Conservation (phyloP, 2,797 vertebrate genomes). For the Anguilla obscura region DNA sequence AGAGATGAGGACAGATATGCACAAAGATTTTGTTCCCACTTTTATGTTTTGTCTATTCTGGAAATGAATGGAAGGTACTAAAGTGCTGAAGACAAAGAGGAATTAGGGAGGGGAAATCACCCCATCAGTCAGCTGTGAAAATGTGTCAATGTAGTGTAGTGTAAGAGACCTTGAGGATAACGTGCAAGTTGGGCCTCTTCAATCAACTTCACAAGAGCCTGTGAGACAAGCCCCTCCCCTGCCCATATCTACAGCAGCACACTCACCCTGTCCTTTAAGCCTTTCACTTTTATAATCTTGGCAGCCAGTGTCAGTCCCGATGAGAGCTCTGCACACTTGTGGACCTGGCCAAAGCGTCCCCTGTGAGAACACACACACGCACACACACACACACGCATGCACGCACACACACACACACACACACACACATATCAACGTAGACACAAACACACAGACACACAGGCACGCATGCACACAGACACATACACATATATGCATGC, state of each 20-base stretch:
- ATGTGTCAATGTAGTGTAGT: not conserved
- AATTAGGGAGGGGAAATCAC: not conserved
- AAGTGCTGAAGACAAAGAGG: not conserved
- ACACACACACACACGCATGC: not conserved
- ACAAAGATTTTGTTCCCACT: not conserved
- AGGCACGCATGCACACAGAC: not conserved
- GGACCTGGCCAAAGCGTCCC: constrained; percentile 86
- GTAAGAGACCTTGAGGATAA: accelerated
- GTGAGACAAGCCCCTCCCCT: not conserved
- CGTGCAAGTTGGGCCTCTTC: not conserved
- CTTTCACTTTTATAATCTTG: constrained; percentile 87
- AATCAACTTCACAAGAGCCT: constrained; percentile 39
- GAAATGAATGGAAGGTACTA: not conserved
- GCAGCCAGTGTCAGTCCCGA: constrained; percentile 81
- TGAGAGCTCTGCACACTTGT: constrained; percentile 79
- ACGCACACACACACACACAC: not conserved
- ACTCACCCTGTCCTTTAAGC: constrained; percentile 79
- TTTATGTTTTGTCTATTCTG: not conserved
- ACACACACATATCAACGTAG: not conserved
- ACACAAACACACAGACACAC: not conserved
- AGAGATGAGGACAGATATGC: not conserved
- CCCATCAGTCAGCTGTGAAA: constrained; percentile 4
- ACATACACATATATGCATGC: not conserved
- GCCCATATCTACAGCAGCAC: not conserved
- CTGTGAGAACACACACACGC: constrained; percentile 59